Evolutionary conservation across 2,113 vertebrate genomes (phyloP).

Genomic region (Ochotona princeps): DNA sequence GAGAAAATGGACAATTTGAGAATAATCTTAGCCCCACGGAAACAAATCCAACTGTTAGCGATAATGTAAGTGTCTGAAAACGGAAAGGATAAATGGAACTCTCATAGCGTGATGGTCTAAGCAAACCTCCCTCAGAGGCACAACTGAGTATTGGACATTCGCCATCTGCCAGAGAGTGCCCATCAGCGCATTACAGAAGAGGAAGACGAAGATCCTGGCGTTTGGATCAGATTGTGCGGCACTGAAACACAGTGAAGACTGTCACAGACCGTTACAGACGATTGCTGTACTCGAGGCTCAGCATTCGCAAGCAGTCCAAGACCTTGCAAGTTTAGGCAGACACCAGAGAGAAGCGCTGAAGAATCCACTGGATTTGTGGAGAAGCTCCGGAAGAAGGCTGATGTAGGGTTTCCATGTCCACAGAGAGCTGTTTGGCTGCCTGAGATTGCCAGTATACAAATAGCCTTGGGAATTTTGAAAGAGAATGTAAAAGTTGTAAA

Average conservation of each 20-base stretch:
- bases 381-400: slow-evolving; percentile 96
- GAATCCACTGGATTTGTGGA: slow-evolving; percentile 97
- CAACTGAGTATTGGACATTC: slow-evolving; percentile 84
- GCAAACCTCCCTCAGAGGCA: slow-evolving; percentile 83
- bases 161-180: slow-evolving; percentile 90
- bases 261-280: slow-evolving; percentile 99
- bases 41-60: slow-evolving; percentile 83
- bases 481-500: slow-evolving; percentile 96
- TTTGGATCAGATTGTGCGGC: not conserved
- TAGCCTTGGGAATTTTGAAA: slow-evolving; percentile 96
- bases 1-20: slow-evolving; percentile 92
- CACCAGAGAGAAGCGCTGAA: slow-evolving; percentile 95
- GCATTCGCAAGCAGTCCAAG: slow-evolving; percentile 96
- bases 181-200: slow-evolving; percentile 82
- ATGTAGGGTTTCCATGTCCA: slow-evolving; percentile 94
- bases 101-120: slow-evolving; percentile 84
- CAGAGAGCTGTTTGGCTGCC: slow-evolving; percentile 98
- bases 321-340: slow-evolving; percentile 94
- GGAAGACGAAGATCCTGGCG: not conserved
- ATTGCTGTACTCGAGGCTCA: slow-evolving; percentile 98
- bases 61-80: slow-evolving; percentile 82
- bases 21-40: slow-evolving; percentile 86
- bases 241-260: slow-evolving; percentile 73
- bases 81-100: slow-evolving; percentile 84
- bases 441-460: slow-evolving; percentile 96